phyloP scores from a whole-genome alignment of 2,113 vertebrate genomes.

The Myotis brandtii region DNA sequence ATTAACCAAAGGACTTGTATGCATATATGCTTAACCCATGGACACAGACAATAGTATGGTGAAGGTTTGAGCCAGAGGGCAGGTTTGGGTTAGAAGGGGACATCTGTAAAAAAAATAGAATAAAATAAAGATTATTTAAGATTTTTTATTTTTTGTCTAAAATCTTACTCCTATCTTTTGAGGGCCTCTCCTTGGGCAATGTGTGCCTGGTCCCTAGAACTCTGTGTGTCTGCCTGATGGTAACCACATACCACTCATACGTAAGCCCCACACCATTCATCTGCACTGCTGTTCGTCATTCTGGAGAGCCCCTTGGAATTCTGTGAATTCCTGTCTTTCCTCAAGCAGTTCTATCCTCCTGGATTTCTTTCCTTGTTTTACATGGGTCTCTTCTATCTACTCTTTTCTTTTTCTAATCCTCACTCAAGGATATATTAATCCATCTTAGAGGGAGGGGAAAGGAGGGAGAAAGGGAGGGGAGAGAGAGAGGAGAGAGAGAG shows the following conservation, averaged over 20 bases:
- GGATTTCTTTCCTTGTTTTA: neutral
- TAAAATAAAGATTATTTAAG: neutral
- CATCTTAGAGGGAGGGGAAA: too few relatives aligned
- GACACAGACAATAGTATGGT: too few relatives aligned
- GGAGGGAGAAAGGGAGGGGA: too few relatives aligned
- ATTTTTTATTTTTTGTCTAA: neutral
- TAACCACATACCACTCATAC: accelerated
- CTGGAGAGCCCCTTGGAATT: neutral
- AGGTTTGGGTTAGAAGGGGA: too few relatives aligned
- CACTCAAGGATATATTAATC: too few relatives aligned
- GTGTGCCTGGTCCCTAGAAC: too few relatives aligned
- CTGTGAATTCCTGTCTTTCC: neutral
- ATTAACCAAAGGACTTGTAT: too few relatives aligned
- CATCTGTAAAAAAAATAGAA: too few relatives aligned
- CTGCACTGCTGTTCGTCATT: neutral
- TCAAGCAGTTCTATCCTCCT: neutral
- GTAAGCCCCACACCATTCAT: accelerated
- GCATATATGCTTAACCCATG: too few relatives aligned
- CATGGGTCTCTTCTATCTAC: neutral
- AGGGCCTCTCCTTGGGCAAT: neutral
- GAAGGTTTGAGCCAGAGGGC: too few relatives aligned
- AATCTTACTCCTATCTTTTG: neutral
- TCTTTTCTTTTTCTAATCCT: neutral
- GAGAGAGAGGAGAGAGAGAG: too few relatives aligned
- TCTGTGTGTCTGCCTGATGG: accelerated